Conservation (phyloP, 2,113 vertebrate species). For the Callocephalon fimbriatum region DNA sequence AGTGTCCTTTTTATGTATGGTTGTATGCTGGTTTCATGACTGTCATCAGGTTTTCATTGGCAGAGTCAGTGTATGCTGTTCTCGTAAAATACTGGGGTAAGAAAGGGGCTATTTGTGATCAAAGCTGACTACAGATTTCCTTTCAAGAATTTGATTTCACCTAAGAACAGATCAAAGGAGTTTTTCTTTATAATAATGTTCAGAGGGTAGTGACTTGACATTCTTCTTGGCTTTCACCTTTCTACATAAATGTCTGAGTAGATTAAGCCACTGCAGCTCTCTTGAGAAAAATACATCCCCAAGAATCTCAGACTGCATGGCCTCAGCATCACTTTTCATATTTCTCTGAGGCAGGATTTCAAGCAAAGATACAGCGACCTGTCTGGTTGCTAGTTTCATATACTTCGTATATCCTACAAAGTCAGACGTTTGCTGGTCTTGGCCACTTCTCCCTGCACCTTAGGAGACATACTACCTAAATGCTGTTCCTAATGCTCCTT, state of each 20-base stretch:
- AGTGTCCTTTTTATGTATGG: background rate
- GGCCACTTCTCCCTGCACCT: background rate
- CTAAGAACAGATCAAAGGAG: background rate
- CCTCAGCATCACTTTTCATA: background rate
- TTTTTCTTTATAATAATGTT: background rate
- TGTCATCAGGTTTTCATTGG: background rate
- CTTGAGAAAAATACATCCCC: background rate
- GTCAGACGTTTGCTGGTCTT: background rate
- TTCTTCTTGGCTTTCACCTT: background rate
- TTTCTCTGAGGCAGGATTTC: background rate
- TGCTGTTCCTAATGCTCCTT: background rate
- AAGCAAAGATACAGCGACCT: background rate
- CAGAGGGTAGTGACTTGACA: background rate
- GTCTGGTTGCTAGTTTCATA: background rate
- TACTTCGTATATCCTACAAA: background rate
- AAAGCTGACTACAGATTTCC: background rate
- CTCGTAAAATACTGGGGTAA: background rate
- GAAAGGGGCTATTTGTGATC: background rate
- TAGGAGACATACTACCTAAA: fast-evolving
- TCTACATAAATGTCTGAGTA: background rate
- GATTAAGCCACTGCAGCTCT: background rate
- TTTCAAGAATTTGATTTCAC: background rate
- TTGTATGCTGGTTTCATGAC: background rate
- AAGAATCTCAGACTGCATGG: background rate
- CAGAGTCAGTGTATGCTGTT: background rate